Evolutionary conservation across 2,888 invertebrate genomes (phyloP).

Genomic region (Spodoptera exigua): DNA sequence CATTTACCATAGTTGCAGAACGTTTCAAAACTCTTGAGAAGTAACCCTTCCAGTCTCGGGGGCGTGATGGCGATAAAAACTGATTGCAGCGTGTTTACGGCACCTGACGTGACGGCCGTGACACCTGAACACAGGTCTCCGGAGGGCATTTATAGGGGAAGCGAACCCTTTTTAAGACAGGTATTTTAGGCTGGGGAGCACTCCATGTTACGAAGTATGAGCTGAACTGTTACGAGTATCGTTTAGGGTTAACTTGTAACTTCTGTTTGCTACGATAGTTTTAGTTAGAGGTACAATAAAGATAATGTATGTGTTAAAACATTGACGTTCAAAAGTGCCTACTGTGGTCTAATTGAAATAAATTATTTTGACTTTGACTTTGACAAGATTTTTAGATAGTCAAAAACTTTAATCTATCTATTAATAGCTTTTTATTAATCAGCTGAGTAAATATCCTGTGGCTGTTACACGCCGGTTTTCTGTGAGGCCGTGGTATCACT

Average conservation of each 20-base stretch:
- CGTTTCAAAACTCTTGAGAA: slow-evolving; percentile 26
- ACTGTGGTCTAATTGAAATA: too few relatives aligned
- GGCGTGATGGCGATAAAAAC: slow-evolving; percentile 68
- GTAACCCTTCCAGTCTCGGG: slow-evolving; percentile 56
- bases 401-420: too few relatives aligned
- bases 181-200: slow-evolving; percentile 8
- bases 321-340: too few relatives aligned
- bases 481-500: too few relatives aligned
- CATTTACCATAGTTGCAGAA: slow-evolving; percentile 27
- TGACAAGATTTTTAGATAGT: too few relatives aligned
- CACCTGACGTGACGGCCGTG: slow-evolving; percentile 66
- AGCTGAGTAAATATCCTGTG: too few relatives aligned
- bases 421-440: too few relatives aligned
- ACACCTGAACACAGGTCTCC: slow-evolving; percentile 64
- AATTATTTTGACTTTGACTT: too few relatives aligned
- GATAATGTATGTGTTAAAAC: too few relatives aligned
- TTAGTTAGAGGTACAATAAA: not conserved
- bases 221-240: not conserved
- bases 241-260: not conserved
- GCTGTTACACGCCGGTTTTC: too few relatives aligned
- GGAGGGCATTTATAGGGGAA: slow-evolving; percentile 50
- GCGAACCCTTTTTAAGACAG: slow-evolving; percentile 37
- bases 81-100: slow-evolving; percentile 66
- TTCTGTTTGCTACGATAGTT: not conserved
- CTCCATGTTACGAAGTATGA: slow-evolving; percentile 7